Evolutionary conservation across 2,113 vertebrate species (phyloP).

Genomic region (Ptychochromis oligacanthus): DNA sequence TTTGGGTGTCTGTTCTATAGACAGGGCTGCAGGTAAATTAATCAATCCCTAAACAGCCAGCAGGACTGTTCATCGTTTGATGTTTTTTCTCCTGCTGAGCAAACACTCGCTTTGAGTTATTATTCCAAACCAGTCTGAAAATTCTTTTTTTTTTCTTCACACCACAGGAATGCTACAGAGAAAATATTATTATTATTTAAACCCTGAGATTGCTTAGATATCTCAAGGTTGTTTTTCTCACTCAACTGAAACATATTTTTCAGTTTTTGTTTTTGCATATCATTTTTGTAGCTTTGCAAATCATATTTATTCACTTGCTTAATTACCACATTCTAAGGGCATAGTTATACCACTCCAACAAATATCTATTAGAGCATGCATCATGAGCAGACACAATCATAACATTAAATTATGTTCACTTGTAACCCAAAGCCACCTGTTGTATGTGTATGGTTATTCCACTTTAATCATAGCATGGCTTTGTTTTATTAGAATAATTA

Average conservation of each 20-base stretch:
- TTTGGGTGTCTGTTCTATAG: background rate
- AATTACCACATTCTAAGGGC: background rate
- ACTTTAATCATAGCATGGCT: background rate
- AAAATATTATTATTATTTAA: background rate
- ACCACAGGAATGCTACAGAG: background rate
- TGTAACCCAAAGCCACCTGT: background rate
- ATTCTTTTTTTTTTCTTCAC: background rate
- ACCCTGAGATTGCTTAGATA: background rate
- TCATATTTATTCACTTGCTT: background rate
- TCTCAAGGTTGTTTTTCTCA: background rate
- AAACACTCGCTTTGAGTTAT: conserved; percentile 10
- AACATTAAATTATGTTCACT: background rate
- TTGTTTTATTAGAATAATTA: background rate
- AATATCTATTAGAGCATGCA: background rate
- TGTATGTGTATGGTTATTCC: background rate
- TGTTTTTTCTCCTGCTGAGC: conserved; percentile 30
- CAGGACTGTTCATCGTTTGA: background rate
- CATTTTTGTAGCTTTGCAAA: background rate
- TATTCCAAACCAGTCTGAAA: background rate
- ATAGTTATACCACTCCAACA: background rate
- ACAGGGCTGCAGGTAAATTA: background rate
- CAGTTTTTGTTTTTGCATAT: background rate
- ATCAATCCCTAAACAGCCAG: conserved; percentile 24
- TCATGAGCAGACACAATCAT: background rate
- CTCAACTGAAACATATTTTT: background rate